Percentiles rank a stretch among this genome's conserved stretches.
Conservation (phyloP, 2,113 vertebrate genomes). For the Amphiprion ocellaris region DNA sequence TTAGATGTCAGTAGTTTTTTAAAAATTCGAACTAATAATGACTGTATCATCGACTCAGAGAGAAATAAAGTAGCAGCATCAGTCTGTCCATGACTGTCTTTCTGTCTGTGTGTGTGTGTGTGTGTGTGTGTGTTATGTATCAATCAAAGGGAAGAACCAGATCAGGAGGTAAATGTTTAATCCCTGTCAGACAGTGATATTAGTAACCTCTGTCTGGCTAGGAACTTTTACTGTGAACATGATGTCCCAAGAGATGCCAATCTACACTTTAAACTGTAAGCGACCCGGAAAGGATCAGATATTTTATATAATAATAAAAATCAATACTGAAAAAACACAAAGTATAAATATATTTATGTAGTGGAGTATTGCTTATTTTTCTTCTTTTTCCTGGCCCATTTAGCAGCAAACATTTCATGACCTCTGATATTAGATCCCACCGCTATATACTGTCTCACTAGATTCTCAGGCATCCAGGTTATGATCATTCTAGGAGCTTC, state of each 20-base stretch:
- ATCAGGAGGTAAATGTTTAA: slow-evolving; percentile 41
- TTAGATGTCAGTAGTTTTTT: slow-evolving; percentile 16
- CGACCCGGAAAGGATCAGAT: no score
- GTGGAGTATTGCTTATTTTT: no score
- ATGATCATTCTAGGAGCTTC: no score
- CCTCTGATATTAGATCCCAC: no score
- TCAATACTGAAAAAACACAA: no score
- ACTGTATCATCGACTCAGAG: slow-evolving; percentile 9
- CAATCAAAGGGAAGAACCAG: slow-evolving; percentile 22
- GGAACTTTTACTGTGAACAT: not conserved
- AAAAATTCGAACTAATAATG: slow-evolving; percentile 5
- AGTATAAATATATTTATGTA: no score
- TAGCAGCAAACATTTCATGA: no score
- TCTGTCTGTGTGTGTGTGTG: not conserved
- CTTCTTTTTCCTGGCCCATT: no score
- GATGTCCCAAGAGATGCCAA: not conserved
- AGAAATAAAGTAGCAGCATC: not conserved
- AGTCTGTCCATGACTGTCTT: slow-evolving; percentile 16
- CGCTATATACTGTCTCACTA: no score
- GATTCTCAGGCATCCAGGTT: no score
- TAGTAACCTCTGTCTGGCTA: slow-evolving; percentile 35
- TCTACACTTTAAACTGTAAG: no score
- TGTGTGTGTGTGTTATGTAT: slow-evolving; percentile 25
- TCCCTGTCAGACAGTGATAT: slow-evolving; percentile 25
- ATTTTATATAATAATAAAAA: no score